Conservation (phyloP, 2,797 vertebrate genomes). For the Characodon lateralis region DNA sequence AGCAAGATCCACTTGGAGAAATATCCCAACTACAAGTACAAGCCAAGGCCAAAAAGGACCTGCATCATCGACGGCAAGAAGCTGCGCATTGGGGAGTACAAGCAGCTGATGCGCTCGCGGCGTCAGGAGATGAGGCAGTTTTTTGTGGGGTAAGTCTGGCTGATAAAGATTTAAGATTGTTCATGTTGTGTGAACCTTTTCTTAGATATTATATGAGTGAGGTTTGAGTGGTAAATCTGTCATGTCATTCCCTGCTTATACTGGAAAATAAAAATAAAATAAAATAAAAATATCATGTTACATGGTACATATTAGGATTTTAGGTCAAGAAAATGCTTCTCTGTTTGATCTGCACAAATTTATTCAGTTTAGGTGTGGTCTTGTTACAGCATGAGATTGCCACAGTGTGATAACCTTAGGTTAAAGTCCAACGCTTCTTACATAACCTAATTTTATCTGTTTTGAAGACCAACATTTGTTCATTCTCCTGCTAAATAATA, state of each 20-base stretch:
- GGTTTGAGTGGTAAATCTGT: neutral
- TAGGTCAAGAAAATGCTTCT: no score
- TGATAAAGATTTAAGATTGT: neutral
- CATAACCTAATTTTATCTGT: neutral
- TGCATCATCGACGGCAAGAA: constrained; percentile 99
- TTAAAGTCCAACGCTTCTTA: neutral
- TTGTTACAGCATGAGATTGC: neutral
- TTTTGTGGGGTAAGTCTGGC: constrained; percentile 90
- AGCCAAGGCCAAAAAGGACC: constrained; percentile 96
- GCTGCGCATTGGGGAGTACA: constrained; percentile 96
- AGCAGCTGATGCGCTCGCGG: constrained; percentile 97
- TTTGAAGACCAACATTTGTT: neutral
- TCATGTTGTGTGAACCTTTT: neutral
- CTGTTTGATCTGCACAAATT: no score
- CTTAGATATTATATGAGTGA: neutral
- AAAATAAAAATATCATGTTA: neutral
- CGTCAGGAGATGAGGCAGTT: constrained; percentile 99
- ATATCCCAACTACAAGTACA: constrained; percentile 99
- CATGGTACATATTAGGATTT: neutral
- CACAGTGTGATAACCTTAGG: neutral
- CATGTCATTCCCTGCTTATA: neutral
- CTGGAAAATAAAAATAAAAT: neutral
- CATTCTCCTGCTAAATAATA: neutral
- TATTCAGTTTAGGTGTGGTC: neutral
- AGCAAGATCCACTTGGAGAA: constrained; percentile 99